Evolutionary conservation across 2,888 invertebrate species (phyloP).

Genomic region (Scaptomyza flava): DNA sequence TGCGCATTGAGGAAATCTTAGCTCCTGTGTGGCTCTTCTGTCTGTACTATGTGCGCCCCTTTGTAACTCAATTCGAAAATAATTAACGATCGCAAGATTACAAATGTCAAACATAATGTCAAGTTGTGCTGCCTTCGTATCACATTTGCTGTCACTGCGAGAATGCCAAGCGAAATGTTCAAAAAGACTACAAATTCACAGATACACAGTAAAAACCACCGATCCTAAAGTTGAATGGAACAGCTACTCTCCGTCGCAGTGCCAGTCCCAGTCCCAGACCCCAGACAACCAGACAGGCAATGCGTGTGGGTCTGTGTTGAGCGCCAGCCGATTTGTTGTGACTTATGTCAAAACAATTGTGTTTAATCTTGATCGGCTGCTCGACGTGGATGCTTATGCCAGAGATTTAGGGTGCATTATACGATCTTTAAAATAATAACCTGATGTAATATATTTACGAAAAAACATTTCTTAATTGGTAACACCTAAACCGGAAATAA

Average conservation of each 20-base stretch:
- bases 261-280: background rate
- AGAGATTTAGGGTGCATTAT: constrained; percentile 9
- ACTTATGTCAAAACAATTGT: constrained; percentile 76
- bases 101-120: constrained; percentile 84
- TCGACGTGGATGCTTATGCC: constrained; percentile 19
- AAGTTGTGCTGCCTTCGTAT: constrained; percentile 70
- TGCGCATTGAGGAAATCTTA: constrained; percentile 12
- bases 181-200: constrained; percentile 54
- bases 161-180: constrained; percentile 50
- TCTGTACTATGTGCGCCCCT: constrained; percentile 29
- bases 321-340: constrained; percentile 78
- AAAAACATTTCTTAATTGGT: constrained; percentile 1
- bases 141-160: constrained; percentile 59
- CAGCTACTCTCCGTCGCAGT: constrained; percentile 1
- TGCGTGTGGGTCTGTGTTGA: constrained; percentile 71
- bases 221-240: constrained; percentile 37
- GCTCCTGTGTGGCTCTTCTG: constrained; percentile 69
- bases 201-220: constrained; percentile 51
- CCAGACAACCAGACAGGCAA: constrained; percentile 43
- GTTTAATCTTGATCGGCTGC: constrained; percentile 28
- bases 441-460: constrained; percentile 2
- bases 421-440: constrained; percentile 16
- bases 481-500: constrained; percentile 14
- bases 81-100: constrained; percentile 84
- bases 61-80: constrained; percentile 82